These are phyloP conservation scores for Channallabes apus DNA, from an alignment of 2,797 vertebrate genomes.

Conservation along the genomic window DNA sequence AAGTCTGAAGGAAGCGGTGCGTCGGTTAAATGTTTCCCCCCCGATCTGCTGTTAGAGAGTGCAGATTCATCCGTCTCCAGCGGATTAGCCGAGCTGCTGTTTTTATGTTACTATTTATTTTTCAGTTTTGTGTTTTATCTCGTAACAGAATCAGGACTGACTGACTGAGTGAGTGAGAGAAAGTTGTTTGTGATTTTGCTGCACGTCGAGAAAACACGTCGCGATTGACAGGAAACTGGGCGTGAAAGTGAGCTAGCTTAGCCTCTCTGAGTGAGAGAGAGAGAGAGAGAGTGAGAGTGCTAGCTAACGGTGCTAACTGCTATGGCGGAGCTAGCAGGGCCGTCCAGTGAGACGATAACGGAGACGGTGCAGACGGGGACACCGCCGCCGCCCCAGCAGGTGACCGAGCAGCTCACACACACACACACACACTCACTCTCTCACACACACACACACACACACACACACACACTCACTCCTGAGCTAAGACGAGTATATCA, in stretches of 20 bases:
- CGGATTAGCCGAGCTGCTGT: not conserved
- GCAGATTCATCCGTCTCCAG: not conserved
- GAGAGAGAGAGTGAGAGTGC: too few relatives aligned
- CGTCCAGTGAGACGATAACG: conserved; percentile 81
- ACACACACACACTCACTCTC: not conserved
- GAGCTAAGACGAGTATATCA: too few relatives aligned
- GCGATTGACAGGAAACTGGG: not conserved
- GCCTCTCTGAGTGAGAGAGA: not conserved
- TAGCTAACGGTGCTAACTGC: conserved; percentile 54
- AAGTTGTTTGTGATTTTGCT: not conserved
- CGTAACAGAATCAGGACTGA: not conserved
- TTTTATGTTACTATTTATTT: not conserved
- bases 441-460: too few relatives aligned
- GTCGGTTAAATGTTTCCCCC: conserved; percentile 62
- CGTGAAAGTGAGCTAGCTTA: conserved; percentile 43
- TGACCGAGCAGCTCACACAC: conserved; percentile 32
- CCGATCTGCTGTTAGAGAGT: conserved; percentile 12
- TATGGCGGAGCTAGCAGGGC: conserved; percentile 80
- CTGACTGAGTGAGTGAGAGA: too few relatives aligned
- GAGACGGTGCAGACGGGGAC: conserved; percentile 76
- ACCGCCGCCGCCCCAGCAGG: conserved; percentile 78
- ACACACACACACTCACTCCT: too few relatives aligned
- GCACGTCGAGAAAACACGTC: not conserved
- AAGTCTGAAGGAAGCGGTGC: conserved; percentile 60
- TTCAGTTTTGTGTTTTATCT: not conserved